phyloP scores from a whole-genome alignment of 2,113 vertebrate genomes.

The Coracopsis vasa region DNA sequence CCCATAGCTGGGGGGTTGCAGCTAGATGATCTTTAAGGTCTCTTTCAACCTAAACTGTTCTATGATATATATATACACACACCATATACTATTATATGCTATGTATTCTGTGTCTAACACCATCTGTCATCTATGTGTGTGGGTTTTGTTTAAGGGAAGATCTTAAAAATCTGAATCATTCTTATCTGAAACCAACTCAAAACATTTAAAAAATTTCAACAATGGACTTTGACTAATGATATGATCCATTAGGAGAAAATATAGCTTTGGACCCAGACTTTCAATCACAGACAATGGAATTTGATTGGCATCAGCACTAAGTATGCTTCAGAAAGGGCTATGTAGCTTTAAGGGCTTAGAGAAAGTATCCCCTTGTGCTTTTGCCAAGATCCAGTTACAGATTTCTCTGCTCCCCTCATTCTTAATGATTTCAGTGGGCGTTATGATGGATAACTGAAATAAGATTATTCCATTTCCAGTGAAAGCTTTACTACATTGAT shows the following conservation, averaged over 20 bases:
- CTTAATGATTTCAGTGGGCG: constrained; percentile 1
- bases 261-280: background rate
- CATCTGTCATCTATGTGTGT: background rate
- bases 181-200: background rate
- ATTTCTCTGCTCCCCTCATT: background rate
- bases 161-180: constrained; percentile 37
- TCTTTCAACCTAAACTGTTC: background rate
- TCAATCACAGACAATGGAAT: background rate
- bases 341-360: background rate
- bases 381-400: background rate
- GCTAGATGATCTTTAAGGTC: background rate
- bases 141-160: constrained; percentile 15
- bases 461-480: background rate
- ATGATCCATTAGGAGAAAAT: background rate
- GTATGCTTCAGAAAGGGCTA: background rate
- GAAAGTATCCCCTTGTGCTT: background rate
- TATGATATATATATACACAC: background rate
- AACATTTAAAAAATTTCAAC: background rate
- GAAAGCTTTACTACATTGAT: constrained; percentile 7
- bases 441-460: constrained; percentile 44
- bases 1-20: background rate
- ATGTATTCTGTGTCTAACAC: background rate
- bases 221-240: background rate
- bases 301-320: background rate
- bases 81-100: background rate